A percentile compares a stretch with the other conserved stretches of the same genome.
These are phyloP conservation scores for Aradophagus sp. DNA, from an alignment of 1,140 invertebrate species.

Conservation along the genomic window DNA sequence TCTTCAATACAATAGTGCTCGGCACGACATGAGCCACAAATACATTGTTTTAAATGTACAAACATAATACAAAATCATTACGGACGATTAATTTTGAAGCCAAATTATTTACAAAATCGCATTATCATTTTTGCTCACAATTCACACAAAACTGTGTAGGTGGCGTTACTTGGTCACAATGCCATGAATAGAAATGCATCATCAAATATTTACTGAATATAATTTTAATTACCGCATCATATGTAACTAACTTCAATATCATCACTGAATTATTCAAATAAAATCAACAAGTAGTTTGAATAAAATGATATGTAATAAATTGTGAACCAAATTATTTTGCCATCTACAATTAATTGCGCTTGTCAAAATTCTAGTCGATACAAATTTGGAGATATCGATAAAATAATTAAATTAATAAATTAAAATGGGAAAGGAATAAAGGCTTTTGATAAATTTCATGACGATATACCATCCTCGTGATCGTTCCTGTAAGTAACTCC, in stretches of 20 bases:
- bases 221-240: too few relatives aligned
- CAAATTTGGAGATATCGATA: too few relatives aligned
- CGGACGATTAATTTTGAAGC: constrained; percentile 30
- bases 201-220: too few relatives aligned
- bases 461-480: constrained; percentile 81
- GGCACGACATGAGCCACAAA: constrained; percentile 41
- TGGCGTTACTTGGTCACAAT: constrained; percentile 3
- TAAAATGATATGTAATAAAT: too few relatives aligned
- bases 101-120: constrained; percentile 49
- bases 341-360: constrained; percentile 8
- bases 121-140: constrained; percentile 16
- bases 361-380: too few relatives aligned
- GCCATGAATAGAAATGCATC: too few relatives aligned
- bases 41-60: constrained; percentile 43
- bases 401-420: constrained; percentile 16
- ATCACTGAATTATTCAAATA: too few relatives aligned
- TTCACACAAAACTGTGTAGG: constrained; percentile 26
- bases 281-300: too few relatives aligned
- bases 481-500: constrained; percentile 81
- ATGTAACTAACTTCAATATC: too few relatives aligned
- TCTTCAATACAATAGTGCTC: constrained; percentile 41
- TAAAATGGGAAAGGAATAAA: constrained; percentile 42
- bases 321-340: not conserved
- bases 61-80: constrained; percentile 44
- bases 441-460: constrained; percentile 77